Evolutionary conservation across 2,888 invertebrate genomes (phyloP).

Genomic region (Ennomos erosarius): DNA sequence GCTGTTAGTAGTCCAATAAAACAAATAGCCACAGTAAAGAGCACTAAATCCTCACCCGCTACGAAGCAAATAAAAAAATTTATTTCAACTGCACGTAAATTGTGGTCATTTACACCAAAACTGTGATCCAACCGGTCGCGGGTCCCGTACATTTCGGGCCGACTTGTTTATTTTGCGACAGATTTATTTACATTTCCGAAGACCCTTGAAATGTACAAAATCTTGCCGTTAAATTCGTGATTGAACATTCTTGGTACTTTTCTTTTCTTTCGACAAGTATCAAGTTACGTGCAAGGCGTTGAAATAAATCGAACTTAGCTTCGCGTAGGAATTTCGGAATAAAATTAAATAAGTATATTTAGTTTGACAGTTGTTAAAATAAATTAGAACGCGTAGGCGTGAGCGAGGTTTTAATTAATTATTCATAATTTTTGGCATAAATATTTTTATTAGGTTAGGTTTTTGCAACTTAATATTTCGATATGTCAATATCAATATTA

Average conservation of each 20-base stretch:
- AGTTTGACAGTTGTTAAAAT: slow-evolving; percentile 30
- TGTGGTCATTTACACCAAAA: slow-evolving; percentile 21
- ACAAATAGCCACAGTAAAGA: neutral
- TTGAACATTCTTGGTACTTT: slow-evolving; percentile 14
- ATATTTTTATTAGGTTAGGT: slow-evolving; percentile 20
- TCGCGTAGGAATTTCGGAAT: slow-evolving; percentile 8
- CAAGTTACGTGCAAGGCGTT: slow-evolving; percentile 22
- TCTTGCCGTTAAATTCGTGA: neutral
- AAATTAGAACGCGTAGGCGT: slow-evolving; percentile 25
- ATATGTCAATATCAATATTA: slow-evolving; percentile 16
- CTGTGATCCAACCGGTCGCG: slow-evolving; percentile 23
- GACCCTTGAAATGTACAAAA: slow-evolving; percentile 1
- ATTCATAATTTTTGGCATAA: slow-evolving; percentile 17
- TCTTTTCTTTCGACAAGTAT: slow-evolving; percentile 11
- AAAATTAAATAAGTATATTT: slow-evolving; percentile 20
- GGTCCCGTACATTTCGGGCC: slow-evolving; percentile 17
- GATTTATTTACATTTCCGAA: slow-evolving; percentile 43
- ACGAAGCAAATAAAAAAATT: slow-evolving; percentile 2
- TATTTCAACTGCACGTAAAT: slow-evolving; percentile 15
- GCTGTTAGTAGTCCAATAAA: neutral
- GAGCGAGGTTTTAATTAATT: slow-evolving; percentile 20
- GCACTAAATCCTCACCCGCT: neutral
- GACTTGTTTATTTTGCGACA: slow-evolving; percentile 39
- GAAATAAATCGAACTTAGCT: slow-evolving; percentile 17
- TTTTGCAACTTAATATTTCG: slow-evolving; percentile 8